Conservation (phyloP, 2,888 invertebrate genomes). For the Luperina testacea region DNA sequence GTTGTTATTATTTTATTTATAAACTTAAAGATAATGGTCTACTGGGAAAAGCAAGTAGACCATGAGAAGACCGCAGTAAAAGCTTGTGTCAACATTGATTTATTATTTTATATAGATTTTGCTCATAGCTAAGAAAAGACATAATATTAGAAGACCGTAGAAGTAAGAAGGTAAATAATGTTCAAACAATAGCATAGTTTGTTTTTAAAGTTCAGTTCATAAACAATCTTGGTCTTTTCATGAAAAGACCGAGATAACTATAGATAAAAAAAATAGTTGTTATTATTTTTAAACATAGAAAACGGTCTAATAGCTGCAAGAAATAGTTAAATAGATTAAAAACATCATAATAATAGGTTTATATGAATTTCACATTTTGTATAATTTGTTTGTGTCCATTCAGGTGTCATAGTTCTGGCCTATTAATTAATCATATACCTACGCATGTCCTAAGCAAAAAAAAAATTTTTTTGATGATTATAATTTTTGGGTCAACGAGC, state of each 20-base stretch:
- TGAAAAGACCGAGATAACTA: conserved; percentile 25
- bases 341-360: conserved; percentile 22
- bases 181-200: conserved; percentile 42
- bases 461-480: too few species aligned
- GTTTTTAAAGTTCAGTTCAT: conserved; percentile 21
- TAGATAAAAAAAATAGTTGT: conserved; percentile 1
- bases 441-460: too few species aligned
- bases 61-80: conserved; percentile 30
- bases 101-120: conserved; percentile 14
- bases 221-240: conserved; percentile 22
- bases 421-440: not conserved
- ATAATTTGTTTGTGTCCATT: conserved; percentile 14
- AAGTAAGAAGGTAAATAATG: conserved; percentile 38
- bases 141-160: conserved; percentile 48
- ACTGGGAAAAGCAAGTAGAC: conserved; percentile 47
- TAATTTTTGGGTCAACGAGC: too few species aligned
- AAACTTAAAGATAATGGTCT: conserved; percentile 24
- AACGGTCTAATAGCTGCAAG: conserved; percentile 23
- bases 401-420: not conserved
- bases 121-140: conserved; percentile 30
- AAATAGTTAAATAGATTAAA: conserved; percentile 16
- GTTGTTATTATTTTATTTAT: conserved; percentile 46
- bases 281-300: conserved; percentile 17
- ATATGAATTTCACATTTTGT: conserved; percentile 7
- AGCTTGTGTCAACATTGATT: conserved; percentile 18